phyloP scores from a whole-genome alignment of 2,797 vertebrate species.

The Carcharodon carcharias region DNA sequence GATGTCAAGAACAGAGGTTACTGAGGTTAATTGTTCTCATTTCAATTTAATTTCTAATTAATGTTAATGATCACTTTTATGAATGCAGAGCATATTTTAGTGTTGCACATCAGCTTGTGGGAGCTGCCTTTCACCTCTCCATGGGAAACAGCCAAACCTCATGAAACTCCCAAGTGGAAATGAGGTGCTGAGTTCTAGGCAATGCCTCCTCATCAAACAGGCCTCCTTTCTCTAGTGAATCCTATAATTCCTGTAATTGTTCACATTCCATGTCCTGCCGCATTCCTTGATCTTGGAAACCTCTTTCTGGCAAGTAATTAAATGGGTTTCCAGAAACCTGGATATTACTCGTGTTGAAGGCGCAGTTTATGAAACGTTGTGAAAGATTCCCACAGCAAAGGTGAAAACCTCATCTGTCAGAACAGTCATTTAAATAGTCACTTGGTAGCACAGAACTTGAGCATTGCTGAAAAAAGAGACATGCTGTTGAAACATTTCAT shows the following conservation, averaged over 20 bases:
- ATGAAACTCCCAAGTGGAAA: background rate
- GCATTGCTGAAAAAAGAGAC: too few species aligned
- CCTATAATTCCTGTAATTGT: background rate
- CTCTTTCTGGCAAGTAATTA: background rate
- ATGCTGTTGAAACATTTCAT: too few species aligned
- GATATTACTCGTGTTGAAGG: background rate
- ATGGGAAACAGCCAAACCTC: background rate
- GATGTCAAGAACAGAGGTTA: background rate
- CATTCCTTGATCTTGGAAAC: background rate
- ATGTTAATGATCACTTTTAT: background rate
- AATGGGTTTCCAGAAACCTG: background rate
- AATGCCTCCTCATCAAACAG: background rate
- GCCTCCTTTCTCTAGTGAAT: too few species aligned
- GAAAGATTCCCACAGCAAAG: background rate
- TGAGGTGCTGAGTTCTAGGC: background rate
- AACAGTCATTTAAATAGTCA: background rate
- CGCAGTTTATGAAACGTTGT: background rate
- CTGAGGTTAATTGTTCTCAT: background rate
- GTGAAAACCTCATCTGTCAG: background rate
- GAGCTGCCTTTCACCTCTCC: background rate
- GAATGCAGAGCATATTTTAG: background rate
- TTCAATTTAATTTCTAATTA: background rate
- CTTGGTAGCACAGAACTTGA: too few species aligned
- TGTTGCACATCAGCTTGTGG: background rate
- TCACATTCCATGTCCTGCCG: background rate